Evolutionary conservation across 2,113 vertebrate species (phyloP).

Genomic region (Bettongia penicillata): DNA sequence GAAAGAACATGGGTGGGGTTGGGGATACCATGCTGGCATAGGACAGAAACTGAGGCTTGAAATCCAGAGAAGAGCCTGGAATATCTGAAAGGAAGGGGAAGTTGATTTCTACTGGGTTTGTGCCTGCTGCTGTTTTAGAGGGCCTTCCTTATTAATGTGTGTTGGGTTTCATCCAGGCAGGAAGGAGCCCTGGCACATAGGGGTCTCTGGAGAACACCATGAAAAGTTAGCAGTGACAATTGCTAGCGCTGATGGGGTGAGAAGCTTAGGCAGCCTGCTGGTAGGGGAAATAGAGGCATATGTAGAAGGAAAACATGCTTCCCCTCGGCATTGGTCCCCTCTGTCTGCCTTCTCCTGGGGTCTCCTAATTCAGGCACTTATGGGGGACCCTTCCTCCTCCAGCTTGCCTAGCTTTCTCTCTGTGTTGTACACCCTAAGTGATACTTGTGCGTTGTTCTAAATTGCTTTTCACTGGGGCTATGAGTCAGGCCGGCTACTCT

Average conservation of each 20-base stretch:
- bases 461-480: neutral
- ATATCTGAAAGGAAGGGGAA: too few relatives aligned
- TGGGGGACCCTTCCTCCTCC: neutral
- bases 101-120: neutral
- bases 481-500: neutral
- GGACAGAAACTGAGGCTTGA: neutral
- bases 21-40: neutral
- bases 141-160: neutral
- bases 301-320: neutral
- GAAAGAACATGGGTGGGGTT: neutral
- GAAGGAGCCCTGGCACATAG: neutral
- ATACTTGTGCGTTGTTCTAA: too few relatives aligned
- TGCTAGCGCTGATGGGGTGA: neutral
- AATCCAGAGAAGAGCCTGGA: neutral
- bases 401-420: neutral
- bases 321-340: neutral
- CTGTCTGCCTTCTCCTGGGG: neutral
- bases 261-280: neutral
- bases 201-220: neutral
- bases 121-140: neutral
- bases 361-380: neutral
- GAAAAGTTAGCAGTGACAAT: neutral
- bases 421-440: neutral
- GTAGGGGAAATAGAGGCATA: neutral
- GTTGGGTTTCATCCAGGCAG: neutral